phyloP scores from a whole-genome alignment of 2,797 vertebrate genomes.

The Prionace glauca region DNA sequence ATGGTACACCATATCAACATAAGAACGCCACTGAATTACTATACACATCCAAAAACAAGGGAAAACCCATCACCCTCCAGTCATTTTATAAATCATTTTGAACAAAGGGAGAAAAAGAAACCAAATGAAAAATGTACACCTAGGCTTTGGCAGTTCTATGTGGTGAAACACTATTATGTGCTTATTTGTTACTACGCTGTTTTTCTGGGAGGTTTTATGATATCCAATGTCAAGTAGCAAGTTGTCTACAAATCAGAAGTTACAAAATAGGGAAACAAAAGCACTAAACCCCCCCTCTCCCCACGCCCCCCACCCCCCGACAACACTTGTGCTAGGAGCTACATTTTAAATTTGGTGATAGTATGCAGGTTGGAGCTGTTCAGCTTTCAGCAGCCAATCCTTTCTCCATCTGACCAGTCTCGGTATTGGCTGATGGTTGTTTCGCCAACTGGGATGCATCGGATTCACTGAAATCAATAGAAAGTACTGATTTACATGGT shows the following conservation, averaged over 20 bases:
- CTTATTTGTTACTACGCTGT: not conserved
- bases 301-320: not conserved
- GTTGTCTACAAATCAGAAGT: conserved; percentile 29
- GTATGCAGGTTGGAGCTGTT: not conserved
- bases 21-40: conserved; percentile 20
- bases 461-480: conserved; percentile 1
- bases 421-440: not conserved
- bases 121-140: conserved; percentile 31
- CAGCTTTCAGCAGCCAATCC: not conserved
- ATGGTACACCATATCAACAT: not conserved
- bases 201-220: not conserved
- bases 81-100: conserved; percentile 17
- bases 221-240: conserved; percentile 24
- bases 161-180: not conserved
- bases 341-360: not conserved
- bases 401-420: not conserved
- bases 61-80: conserved; percentile 7
- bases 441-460: conserved; percentile 26
- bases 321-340: not conserved
- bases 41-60: conserved; percentile 20
- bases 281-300: not conserved
- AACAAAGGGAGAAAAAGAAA: not conserved
- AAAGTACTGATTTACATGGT: not conserved
- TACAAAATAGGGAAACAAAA: conserved; percentile 29
- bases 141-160: not conserved